Evolutionary conservation across 1,140 invertebrate genomes (phyloP).

Genomic region (Ericerus pela): DNA sequence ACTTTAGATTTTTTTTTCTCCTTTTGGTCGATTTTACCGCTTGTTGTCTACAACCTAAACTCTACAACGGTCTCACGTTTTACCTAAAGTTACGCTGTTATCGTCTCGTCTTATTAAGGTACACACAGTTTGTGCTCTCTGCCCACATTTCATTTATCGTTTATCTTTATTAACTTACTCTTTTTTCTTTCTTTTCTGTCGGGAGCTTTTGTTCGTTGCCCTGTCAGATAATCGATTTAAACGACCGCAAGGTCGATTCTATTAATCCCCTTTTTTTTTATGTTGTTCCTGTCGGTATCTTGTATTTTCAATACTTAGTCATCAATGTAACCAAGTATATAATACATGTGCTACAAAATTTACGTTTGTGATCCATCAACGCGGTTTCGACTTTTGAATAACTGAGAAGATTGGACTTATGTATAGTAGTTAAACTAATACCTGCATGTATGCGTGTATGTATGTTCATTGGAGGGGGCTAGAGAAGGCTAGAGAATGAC

Average conservation of each 20-base stretch:
- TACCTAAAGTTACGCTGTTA: not conserved
- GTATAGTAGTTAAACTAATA: too few species aligned
- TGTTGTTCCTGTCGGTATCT: too few species aligned
- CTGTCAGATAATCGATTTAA: slow-evolving; percentile 8
- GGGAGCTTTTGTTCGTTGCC: slow-evolving; percentile 4
- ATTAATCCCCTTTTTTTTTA: slow-evolving; percentile 7
- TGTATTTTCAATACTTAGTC: too few species aligned
- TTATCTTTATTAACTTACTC: slow-evolving; percentile 13
- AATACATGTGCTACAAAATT: too few species aligned
- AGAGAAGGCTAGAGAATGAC: too few species aligned
- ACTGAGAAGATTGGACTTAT: too few species aligned
- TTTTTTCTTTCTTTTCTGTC: not conserved
- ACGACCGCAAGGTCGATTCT: slow-evolving; percentile 5
- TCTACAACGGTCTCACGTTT: not conserved
- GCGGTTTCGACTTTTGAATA: too few species aligned
- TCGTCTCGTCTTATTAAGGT: slow-evolving; percentile 1
- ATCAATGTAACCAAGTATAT: too few species aligned
- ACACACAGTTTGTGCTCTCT: slow-evolving; percentile 6
- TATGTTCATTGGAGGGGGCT: too few species aligned
- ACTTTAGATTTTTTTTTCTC: slow-evolving; percentile 8
- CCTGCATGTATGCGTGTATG: too few species aligned
- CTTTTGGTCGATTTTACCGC: not conserved
- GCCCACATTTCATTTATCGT: slow-evolving; percentile 11
- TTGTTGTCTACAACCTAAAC: not conserved
- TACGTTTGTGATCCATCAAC: too few species aligned